Evolutionary conservation across 35 echinoderm and acorn worm genomes (phyloP).

Genomic region (Apostichopus parvimensis): DNA sequence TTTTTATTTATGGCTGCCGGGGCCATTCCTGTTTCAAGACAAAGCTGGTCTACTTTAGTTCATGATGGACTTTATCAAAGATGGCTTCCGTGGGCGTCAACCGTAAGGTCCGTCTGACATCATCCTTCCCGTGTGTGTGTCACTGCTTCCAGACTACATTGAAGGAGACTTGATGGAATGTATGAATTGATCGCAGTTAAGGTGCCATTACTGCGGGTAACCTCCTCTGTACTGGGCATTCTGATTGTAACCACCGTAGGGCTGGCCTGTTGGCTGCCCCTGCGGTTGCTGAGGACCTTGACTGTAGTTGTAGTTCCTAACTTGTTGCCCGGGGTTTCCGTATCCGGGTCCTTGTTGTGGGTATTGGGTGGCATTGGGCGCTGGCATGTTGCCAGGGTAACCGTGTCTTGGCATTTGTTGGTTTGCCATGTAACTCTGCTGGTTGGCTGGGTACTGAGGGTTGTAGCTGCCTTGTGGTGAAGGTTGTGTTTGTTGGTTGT

Average conservation of each 20-base stretch:
- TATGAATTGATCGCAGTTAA: too few species aligned
- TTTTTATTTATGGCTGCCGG: too few species aligned
- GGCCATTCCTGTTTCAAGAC: too few species aligned
- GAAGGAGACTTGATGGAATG: too few species aligned
- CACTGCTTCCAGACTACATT: too few species aligned
- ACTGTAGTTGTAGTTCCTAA: constrained; percentile 1
- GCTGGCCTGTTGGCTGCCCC: constrained; percentile 8
- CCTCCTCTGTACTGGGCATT: constrained; percentile 1
- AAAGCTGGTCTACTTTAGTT: too few species aligned
- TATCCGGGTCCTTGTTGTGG: background rate
- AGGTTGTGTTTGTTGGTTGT: constrained; percentile 23
- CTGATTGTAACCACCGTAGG: constrained; percentile 10
- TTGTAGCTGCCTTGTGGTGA: constrained; percentile 24
- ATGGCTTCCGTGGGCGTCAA: too few species aligned
- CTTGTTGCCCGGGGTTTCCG: background rate
- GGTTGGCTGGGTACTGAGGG: constrained; percentile 18
- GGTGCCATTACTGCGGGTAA: background rate
- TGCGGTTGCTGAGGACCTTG: constrained; percentile 20
- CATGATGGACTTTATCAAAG: too few species aligned
- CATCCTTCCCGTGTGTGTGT: too few species aligned
- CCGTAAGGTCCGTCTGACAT: too few species aligned
- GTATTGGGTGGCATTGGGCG: constrained; percentile 12
- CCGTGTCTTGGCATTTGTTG: constrained; percentile 32
- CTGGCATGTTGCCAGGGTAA: constrained; percentile 22
- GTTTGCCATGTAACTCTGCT: constrained; percentile 14